phyloP scores from a whole-genome alignment of 2,888 invertebrate species.

The Leptopterna dolabrata region DNA sequence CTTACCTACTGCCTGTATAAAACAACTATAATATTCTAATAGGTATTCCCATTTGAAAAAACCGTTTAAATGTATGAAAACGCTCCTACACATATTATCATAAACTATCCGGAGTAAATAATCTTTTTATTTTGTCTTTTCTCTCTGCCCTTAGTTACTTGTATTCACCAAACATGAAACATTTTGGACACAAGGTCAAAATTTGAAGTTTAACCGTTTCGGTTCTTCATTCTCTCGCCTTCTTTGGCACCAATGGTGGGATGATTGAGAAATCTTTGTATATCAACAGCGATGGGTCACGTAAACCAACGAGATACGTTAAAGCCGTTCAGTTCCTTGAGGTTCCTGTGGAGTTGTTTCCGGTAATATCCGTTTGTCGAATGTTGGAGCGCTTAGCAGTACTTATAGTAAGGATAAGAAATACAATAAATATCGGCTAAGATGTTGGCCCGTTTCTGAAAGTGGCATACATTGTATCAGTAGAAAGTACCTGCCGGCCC shows the following conservation, averaged over 20 bases:
- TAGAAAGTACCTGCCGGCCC: too few relatives aligned
- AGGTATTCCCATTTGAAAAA: too few relatives aligned
- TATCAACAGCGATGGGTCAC: not conserved
- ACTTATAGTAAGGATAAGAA: not conserved
- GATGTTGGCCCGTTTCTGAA: too few relatives aligned
- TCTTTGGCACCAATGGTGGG: not conserved
- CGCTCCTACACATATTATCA: not conserved
- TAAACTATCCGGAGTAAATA: not conserved
- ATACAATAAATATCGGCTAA: too few relatives aligned
- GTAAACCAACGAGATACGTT: slow-evolving; percentile 1
- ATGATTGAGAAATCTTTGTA: slow-evolving; percentile 16
- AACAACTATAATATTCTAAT: too few relatives aligned
- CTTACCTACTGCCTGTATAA: too few relatives aligned
- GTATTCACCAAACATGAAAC: not conserved
- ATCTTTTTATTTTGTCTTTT: not conserved
- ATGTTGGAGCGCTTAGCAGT: not conserved
- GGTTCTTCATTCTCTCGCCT: not conserved
- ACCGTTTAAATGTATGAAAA: too few relatives aligned
- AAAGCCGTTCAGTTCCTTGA: slow-evolving; percentile 15
- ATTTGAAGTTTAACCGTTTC: not conserved
- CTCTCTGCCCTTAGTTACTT: not conserved
- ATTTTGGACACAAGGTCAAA: not conserved
- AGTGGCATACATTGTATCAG: too few relatives aligned
- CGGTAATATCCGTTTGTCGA: not conserved
- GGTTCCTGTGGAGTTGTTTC: not conserved